Conservation (phyloP, 2,797 vertebrate species). For the Loriculus beryllinus region DNA sequence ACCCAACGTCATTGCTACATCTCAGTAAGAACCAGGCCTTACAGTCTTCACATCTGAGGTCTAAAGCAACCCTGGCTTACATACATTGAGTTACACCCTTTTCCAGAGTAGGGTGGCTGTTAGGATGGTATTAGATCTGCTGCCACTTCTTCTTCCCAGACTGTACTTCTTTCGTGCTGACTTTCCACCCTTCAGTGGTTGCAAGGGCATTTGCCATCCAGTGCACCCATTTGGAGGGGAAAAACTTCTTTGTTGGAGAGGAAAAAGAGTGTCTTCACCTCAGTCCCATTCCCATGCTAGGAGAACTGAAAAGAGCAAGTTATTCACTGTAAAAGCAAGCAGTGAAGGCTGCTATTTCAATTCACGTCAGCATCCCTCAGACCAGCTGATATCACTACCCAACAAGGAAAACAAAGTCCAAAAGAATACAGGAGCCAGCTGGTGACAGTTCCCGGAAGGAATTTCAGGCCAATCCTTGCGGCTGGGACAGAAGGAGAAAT, state of each 20-base stretch:
- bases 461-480: background rate
- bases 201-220: background rate
- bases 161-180: background rate
- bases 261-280: background rate
- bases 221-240: background rate
- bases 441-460: background rate
- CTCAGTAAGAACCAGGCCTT: background rate
- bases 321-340: background rate
- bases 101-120: background rate
- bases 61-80: background rate
- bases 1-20: background rate
- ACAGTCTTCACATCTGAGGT: background rate
- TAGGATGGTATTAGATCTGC: background rate
- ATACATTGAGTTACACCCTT: accelerated
- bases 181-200: background rate
- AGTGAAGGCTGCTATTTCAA: background rate
- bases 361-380: background rate
- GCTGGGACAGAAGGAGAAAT: background rate
- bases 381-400: background rate
- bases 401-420: background rate
- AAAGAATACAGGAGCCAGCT: background rate
- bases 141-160: background rate
- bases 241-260: background rate
- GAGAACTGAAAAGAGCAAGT: background rate
- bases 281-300: background rate